Base-by-base conservation (phyloP, 2,797 vertebrate species). In the Myotis myotis region DNA sequence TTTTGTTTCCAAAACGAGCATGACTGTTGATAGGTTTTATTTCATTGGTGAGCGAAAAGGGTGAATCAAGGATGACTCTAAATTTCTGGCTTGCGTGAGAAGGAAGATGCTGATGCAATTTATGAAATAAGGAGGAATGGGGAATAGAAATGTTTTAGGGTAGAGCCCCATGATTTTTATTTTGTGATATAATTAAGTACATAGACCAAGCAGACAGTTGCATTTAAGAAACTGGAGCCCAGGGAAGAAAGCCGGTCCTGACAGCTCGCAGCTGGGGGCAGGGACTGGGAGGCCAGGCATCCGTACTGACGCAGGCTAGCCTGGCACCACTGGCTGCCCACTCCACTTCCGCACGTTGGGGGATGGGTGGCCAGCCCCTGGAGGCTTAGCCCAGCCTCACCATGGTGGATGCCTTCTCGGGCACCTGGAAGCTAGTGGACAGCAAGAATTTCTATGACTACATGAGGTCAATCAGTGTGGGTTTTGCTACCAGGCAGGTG, bases 391-490 rank as follows among this genome's bases (percentile, higher is more conserved):
- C 53, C 80, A 79, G 49, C 55, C 83, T 75, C 96, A 97, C 97
- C 97, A 99, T 99, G 99, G 99, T 94, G 6, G 99, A 99, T 0
- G 98, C 97, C 62, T 99, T 99, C 70, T 95, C 97, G 33, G 99
- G 99, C 93, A 99, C 98, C 94, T 99, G 99, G 99, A 98, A 99
- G 97, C 97, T 99, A 89, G 98, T 99, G 96, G 98, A 98, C 1
- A 99, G 98, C 97, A 97, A 98, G 51, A 99, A 99, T 68, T 99
- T 99, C 94, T 99, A 99, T 96, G 99, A 99, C 0, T 99, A 99
- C 97, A 99, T 99, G 99, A 99, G 98, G 96, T 98, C 97, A 1
- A 57, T 99, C 87, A 99, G 99, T 99, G 95, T 99, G 87, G 98
- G 98, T 87, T 99, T 99, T 44, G 98, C 99, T 91, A 99, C 98